Conservation (phyloP, 1,140 invertebrate genomes). For the Leptestheria dahalacensis region DNA sequence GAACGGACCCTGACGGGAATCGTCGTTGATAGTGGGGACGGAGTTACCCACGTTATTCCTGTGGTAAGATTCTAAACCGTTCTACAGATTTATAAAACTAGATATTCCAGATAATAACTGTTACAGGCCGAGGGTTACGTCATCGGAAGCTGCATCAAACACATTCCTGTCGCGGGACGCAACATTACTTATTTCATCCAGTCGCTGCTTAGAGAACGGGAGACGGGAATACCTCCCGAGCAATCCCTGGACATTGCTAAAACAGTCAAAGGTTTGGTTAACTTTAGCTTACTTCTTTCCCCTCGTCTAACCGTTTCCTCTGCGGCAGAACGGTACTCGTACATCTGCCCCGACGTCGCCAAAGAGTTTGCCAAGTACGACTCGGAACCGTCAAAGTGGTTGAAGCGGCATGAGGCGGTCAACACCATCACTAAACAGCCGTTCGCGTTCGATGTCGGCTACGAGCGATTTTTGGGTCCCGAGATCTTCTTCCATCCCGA, state of each 20-base stretch:
- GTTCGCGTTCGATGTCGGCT: constrained; percentile 93
- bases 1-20: constrained; percentile 90
- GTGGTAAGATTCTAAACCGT: too few relatives aligned
- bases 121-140: constrained; percentile 97
- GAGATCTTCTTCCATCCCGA: constrained; percentile 99
- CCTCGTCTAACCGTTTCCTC: too few relatives aligned
- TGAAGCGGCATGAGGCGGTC: constrained; percentile 81
- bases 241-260: constrained; percentile 98
- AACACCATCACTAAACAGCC: constrained; percentile 90
- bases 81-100: too few relatives aligned
- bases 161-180: constrained; percentile 97
- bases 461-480: constrained; percentile 94
- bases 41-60: constrained; percentile 98
- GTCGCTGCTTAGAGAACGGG: constrained; percentile 84
- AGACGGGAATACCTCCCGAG: constrained; percentile 95
- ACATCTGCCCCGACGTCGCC: constrained; percentile 97
- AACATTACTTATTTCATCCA: constrained; percentile 99
- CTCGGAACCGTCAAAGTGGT: constrained; percentile 82
- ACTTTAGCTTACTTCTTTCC: background rate
- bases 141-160: constrained; percentile 99
- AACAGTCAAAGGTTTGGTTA: constrained; percentile 65
- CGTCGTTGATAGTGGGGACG: constrained; percentile 98
- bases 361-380: constrained; percentile 99
- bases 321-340: constrained; percentile 75
- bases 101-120: too few relatives aligned